Conservation (phyloP, 2,888 invertebrate genomes). For the Lepidochrysops patricia region DNA sequence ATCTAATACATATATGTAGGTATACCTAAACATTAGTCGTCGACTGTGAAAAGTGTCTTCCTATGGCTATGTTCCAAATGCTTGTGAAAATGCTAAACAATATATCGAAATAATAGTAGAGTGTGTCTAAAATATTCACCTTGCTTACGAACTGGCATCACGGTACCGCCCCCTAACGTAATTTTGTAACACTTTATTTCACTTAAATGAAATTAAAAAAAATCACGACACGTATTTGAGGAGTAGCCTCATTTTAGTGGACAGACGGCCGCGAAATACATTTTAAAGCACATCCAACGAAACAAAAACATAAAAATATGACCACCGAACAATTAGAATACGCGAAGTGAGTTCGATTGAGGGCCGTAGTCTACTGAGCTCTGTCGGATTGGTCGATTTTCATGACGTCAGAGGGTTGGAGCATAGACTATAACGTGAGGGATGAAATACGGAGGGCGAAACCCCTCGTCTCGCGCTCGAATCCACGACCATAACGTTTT, state of each 20-base stretch:
- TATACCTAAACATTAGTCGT: background rate
- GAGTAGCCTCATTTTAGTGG: conserved; percentile 53
- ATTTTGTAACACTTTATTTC: conserved; percentile 50
- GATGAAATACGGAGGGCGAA: conserved; percentile 20
- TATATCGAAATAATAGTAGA: conserved; percentile 20
- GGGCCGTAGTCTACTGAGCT: conserved; percentile 66
- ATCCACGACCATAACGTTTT: background rate
- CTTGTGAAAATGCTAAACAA: conserved; percentile 16
- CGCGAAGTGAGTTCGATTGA: conserved; percentile 55
- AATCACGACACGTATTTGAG: conserved; percentile 41
- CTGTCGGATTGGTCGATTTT: conserved; percentile 77
- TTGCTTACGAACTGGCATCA: conserved; percentile 85
- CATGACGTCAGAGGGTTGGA: conserved; percentile 76
- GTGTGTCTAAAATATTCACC: conserved; percentile 61
- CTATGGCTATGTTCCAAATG: conserved; percentile 20
- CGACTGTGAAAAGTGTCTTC: background rate
- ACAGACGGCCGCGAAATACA: conserved; percentile 51
- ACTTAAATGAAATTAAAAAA: conserved; percentile 50
- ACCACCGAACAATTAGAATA: conserved; percentile 42
- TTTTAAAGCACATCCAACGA: conserved; percentile 53
- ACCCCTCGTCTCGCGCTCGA: background rate
- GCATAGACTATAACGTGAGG: conserved; percentile 60
- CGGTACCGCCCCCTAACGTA: conserved; percentile 70
- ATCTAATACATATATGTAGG: background rate
- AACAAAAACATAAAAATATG: conserved; percentile 62